Percentiles rank a stretch among this genome's conserved stretches.
phyloP scores from a whole-genome alignment of 2,113 vertebrate genomes.

The Atlantisia rogersi region DNA sequence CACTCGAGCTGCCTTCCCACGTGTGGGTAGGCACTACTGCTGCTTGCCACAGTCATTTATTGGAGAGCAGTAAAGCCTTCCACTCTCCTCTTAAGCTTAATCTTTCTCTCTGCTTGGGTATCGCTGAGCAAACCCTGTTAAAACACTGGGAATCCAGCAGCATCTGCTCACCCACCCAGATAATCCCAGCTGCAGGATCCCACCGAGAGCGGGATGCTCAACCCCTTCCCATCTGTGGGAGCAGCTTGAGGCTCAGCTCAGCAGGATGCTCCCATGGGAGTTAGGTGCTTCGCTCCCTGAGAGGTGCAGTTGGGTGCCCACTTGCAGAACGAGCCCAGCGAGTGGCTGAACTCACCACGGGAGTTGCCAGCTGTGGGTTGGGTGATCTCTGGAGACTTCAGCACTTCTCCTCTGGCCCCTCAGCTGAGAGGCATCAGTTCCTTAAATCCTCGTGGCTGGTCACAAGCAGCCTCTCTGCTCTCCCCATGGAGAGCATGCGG shows the following conservation, averaged over 20 bases:
- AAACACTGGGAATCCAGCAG: neutral
- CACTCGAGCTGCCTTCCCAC: neutral
- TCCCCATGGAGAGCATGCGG: neutral
- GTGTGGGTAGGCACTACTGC: neutral
- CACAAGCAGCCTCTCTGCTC: neutral
- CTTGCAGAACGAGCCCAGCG: neutral
- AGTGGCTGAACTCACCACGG: neutral
- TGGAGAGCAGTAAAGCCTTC: neutral
- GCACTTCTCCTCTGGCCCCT: neutral
- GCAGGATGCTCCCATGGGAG: neutral
- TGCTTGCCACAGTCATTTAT: fast-evolving
- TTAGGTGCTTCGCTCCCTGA: neutral
- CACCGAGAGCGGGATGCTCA: fast-evolving
- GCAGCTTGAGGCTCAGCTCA: neutral
- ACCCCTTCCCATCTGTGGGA: neutral
- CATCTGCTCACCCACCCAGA: neutral
- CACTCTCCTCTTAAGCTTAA: neutral
- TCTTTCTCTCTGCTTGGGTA: neutral
- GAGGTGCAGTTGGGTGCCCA: neutral
- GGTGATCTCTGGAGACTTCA: neutral
- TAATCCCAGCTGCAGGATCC: neutral
- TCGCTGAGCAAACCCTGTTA: fast-evolving
- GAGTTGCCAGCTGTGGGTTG: neutral
- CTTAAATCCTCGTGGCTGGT: neutral
- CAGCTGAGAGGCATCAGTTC: neutral